These are phyloP conservation scores for Parnassius orleans DNA, from an alignment of 2,888 invertebrate species.

Conservation along the genomic window DNA sequence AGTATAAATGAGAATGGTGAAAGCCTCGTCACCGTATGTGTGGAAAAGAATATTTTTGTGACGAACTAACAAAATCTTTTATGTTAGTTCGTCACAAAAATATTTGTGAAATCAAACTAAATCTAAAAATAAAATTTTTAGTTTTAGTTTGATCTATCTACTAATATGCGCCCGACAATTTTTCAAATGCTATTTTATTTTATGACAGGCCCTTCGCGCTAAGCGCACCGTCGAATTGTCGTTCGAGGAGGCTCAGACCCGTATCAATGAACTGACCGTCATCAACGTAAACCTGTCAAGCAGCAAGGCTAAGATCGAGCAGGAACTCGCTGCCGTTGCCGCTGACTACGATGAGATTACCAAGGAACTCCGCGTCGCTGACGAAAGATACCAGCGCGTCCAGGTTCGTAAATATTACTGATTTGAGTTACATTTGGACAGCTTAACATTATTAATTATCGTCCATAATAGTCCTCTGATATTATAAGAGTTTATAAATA, in stretches of 20 bases:
- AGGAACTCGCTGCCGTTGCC: conserved; percentile 93
- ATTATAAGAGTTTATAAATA: not conserved
- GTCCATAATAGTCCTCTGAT: not conserved
- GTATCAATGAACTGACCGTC: conserved; percentile 96
- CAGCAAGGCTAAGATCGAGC: conserved; percentile 96
- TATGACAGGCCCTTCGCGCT: conserved; percentile 89
- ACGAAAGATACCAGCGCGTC: conserved; percentile 97
- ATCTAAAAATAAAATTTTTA: too few species aligned
- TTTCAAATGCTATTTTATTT: not conserved
- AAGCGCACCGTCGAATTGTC: conserved; percentile 94
- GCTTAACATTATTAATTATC: too few species aligned
- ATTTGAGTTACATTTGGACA: too few species aligned
- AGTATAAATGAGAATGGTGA: too few species aligned
- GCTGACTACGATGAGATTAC: conserved; percentile 99
- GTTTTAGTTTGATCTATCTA: not conserved
- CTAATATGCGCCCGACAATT: not conserved
- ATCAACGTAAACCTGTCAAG: conserved; percentile 97
- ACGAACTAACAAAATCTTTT: too few species aligned
- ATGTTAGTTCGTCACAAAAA: too few species aligned
- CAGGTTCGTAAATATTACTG: conserved; percentile 66
- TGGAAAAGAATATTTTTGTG: too few species aligned
- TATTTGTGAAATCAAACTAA: too few species aligned
- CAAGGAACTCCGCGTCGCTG: conserved; percentile 95
- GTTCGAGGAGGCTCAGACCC: conserved; percentile 94
- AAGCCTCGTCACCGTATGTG: too few species aligned